Base-by-base conservation (phyloP, 2,888 invertebrate species). In the Loripinus fragilis region DNA sequence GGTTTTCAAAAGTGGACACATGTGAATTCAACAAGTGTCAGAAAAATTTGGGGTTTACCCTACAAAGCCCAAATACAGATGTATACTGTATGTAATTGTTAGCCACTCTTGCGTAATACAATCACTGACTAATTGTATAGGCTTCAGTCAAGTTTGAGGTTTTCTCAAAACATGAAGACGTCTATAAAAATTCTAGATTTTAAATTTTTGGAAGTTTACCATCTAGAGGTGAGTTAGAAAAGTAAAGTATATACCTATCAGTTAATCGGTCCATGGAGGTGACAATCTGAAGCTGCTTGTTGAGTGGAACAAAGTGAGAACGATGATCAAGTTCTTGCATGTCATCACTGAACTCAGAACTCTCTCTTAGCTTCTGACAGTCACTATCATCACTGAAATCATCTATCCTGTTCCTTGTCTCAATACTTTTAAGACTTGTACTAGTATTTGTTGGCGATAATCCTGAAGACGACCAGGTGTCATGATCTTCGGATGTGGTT, bases 381-480 rank as follows among this genome's bases (percentile, higher is more conserved):
- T 86, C 87, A 73, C 86, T 86, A 20, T 90, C 89, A 88, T 90
- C 90, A 78, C 89, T 90, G 33, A 89, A 86, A 65, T 90, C 89
- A 78, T 90, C 90, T 28, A 81, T 78, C 10, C 88, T 80, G 66
- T 85, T 83, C 64, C 85, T 69, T 0, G 74, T 76, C 33, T 87
- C 87, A 71, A 80, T 80, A 70, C 83, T 85, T 66, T 86, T 85
- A 25, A 85, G 71, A 73, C 87, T 87, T 23, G 81, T 81, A 30
- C 85, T 83, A 10, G 87, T 87, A 60, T 87, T 87, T n/a, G 87
- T 82, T 48, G 87, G 87, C n/a, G 90, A 89, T 74, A 88, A 88
- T 15, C 87, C 89, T 28, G 89, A 89, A 0, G 90, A 90, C 1
- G 90, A 89, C 66, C 86, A 74, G 20, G 77, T 86, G 33, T 89